Conservation (phyloP, 2,797 vertebrate genomes). For the Calcarius lapponicus region DNA sequence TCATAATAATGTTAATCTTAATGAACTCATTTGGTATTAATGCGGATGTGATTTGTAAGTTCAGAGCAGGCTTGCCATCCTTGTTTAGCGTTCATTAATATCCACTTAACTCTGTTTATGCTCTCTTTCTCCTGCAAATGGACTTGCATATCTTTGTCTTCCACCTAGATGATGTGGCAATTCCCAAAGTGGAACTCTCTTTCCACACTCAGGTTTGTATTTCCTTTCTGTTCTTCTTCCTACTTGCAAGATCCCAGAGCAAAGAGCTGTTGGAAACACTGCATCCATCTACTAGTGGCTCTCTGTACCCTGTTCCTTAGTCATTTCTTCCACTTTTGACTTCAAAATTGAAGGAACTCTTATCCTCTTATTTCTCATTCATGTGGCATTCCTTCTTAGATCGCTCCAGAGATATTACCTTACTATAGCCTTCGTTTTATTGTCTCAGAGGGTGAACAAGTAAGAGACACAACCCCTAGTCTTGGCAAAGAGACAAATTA, state of each 20-base stretch:
- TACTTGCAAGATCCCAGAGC: not conserved
- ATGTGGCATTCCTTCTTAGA: not conserved
- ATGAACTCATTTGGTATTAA: constrained; percentile 75
- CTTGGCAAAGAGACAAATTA: constrained; percentile 33
- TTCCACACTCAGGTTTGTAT: constrained; percentile 5
- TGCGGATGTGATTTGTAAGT: constrained; percentile 73
- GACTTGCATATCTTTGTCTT: not conserved
- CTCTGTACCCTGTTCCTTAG: not conserved
- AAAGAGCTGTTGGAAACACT: not conserved
- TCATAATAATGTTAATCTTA: constrained; percentile 78
- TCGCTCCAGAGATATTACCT: not conserved
- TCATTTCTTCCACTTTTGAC: constrained; percentile 13
- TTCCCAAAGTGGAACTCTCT: constrained; percentile 5
- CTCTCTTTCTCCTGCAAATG: constrained; percentile 34
- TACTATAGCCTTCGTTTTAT: not conserved
- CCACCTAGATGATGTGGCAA: constrained; percentile 23
- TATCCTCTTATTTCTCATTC: not conserved
- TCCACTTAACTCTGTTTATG: constrained; percentile 48
- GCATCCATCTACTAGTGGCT: not conserved
- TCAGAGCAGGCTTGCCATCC: constrained; percentile 49
- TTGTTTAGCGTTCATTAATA: constrained; percentile 64
- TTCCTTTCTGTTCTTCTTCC: constrained; percentile 27
- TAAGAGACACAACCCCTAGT: not conserved
- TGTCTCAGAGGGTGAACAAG: constrained; percentile 21
- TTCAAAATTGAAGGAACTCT: not conserved